phyloP scores from a whole-genome alignment of 2,797 vertebrate genomes.

The Spondyliosoma cantharus region DNA sequence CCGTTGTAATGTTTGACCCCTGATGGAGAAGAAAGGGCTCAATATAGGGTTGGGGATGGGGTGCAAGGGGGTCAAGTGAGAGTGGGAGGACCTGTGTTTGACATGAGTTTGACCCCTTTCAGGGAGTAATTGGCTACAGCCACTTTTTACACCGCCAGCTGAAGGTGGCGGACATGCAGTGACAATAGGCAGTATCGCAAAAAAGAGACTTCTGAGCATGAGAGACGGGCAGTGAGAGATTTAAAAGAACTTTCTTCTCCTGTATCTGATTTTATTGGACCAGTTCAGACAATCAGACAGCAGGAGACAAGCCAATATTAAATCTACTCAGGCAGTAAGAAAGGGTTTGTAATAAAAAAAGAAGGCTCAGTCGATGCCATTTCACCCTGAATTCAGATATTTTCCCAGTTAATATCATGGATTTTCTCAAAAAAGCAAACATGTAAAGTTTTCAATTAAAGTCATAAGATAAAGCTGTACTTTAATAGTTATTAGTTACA shows the following conservation, averaged over 20 bases:
- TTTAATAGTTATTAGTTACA: too few relatives aligned
- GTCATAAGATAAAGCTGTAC: too few relatives aligned
- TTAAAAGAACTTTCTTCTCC: background rate
- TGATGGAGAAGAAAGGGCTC: constrained; percentile 20
- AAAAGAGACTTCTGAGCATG: constrained; percentile 6
- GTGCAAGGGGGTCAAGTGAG: background rate
- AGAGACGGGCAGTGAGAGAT: background rate
- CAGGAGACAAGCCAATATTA: constrained; percentile 6
- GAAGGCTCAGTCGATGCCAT: background rate
- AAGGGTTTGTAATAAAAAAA: background rate
- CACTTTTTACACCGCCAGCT: constrained; percentile 12
- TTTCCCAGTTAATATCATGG: too few relatives aligned
- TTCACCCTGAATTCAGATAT: too few relatives aligned
- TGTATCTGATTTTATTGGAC: constrained; percentile 15
- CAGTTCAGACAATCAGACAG: constrained; percentile 15
- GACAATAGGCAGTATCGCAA: constrained; percentile 2
- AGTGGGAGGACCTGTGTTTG: constrained; percentile 36
- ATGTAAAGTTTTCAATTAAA: too few relatives aligned
- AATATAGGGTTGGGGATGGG: background rate
- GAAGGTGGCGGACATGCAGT: background rate
- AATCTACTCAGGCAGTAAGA: background rate
- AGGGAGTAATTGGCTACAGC: constrained; percentile 50
- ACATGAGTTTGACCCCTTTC: constrained; percentile 50
- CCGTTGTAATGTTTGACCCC: constrained; percentile 54
- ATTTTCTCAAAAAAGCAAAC: too few relatives aligned